Base-by-base conservation (phyloP, 2,113 vertebrate species). In the Alligator sinensis region DNA sequence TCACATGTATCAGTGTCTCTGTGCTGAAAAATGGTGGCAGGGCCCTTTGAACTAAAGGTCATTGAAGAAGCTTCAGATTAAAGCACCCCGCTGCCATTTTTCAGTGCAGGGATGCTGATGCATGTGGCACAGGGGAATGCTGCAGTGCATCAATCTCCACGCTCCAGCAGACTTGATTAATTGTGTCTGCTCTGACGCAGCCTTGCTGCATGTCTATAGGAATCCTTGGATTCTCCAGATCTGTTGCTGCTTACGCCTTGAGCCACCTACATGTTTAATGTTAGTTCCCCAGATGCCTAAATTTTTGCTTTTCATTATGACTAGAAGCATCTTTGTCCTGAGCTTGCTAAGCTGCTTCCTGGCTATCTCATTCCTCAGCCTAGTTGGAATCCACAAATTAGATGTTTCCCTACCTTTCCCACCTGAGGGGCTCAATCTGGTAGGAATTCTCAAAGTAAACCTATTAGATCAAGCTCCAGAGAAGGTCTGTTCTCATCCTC, bases 201-300 rank as follows among this genome's bases (percentile, higher is more conserved):
- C 47, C 47, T 47, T 47, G 47, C 47, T 47, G 47, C 47, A 47
- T 9, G 9, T 47, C 47, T 47, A 47, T 47, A 47, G 47, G 47
- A 47, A 47, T 47, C 47, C 47, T 9, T 47, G 47, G 47, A 47
- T 47, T 47, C 47, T 10, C 12, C 9, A 68, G 6, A 61, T 86
- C 68, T 87, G 16, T 38, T 93, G 6, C 38, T 82, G n/a, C 83
- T 57, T 83, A 61, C 7, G 79, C 66, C 22, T 34, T 17, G 6
- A 47, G 47, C 47, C 79, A 84, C 19, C 38, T 92, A 79, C 88
- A 76, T 4, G 81, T 90, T 77, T 92, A 87, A 82, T 9, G n/a
- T 76, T 34, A 54, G 77, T 87, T 92, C 54, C 28, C 9, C 38
- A 74, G 38, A 5, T 55, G 77, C 24, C 3, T 89, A 93, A 94